phyloP scores from a whole-genome alignment of 2,797 vertebrate species.

The Galaxias olidus region DNA sequence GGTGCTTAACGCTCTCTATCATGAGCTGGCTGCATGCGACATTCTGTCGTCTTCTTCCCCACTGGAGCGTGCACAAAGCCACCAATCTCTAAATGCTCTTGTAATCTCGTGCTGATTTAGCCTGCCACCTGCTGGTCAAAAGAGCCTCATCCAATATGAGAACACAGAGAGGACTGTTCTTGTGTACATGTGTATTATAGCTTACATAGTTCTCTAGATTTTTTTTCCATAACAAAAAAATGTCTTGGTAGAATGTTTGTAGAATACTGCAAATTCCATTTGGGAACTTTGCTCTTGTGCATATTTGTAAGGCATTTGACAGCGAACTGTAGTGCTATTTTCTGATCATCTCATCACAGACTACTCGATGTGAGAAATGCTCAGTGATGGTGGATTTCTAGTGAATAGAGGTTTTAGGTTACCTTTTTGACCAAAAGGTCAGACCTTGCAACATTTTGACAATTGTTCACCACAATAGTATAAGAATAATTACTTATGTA shows the following conservation, averaged over 20 bases:
- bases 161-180: neutral
- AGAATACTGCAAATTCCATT: too few relatives aligned
- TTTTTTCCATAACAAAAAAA: slow-evolving; percentile 23
- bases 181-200: slow-evolving; percentile 42
- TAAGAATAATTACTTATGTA: too few relatives aligned
- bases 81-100: slow-evolving; percentile 72
- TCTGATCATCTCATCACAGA: too few relatives aligned
- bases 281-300: too few relatives aligned
- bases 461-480: too few relatives aligned
- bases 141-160: slow-evolving; percentile 13
- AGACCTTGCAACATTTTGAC: too few relatives aligned
- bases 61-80: slow-evolving; percentile 63
- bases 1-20: slow-evolving; percentile 84
- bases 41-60: slow-evolving; percentile 72
- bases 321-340: too few relatives aligned
- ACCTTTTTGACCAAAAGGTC: too few relatives aligned
- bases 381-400: too few relatives aligned
- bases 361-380: too few relatives aligned
- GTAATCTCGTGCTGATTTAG: slow-evolving; percentile 83
- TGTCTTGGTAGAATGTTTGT: neutral
- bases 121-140: slow-evolving; percentile 46
- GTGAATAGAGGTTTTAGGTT: too few relatives aligned
- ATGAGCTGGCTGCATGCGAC: slow-evolving; percentile 84
- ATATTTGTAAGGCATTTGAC: too few relatives aligned
- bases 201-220: slow-evolving; percentile 30